These are phyloP conservation scores for Drosophila flavopinicola DNA, from an alignment of 2,888 invertebrate genomes.

Conservation along the genomic window DNA sequence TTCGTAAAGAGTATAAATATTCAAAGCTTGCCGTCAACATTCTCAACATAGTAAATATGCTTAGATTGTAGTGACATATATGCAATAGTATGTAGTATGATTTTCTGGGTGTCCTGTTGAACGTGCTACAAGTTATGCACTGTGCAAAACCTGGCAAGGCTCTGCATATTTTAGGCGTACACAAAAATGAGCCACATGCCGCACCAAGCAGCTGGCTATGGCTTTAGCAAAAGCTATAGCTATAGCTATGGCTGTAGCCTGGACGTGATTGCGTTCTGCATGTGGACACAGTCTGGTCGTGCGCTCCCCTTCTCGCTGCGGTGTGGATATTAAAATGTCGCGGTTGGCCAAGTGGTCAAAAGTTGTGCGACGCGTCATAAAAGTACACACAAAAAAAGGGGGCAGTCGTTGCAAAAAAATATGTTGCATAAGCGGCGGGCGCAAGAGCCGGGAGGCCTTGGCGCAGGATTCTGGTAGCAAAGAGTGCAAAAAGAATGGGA, in stretches of 20 bases:
- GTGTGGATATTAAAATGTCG: conserved; percentile 76
- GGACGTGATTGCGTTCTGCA: conserved; percentile 20
- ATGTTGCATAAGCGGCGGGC: conserved; percentile 28
- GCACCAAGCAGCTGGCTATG: conserved; percentile 7
- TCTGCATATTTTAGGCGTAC: conserved; percentile 62
- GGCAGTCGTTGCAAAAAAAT: conserved; percentile 23
- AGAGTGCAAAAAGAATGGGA: not conserved
- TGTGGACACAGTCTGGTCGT: conserved; percentile 24
- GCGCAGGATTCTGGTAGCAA: conserved; percentile 3
- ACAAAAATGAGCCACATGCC: conserved; percentile 51
- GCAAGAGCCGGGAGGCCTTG: conserved; percentile 4
- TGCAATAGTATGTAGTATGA: not conserved
- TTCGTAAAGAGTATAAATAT: too few species aligned
- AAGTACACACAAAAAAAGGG: conserved; percentile 27
- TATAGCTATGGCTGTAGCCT: conserved; percentile 9
- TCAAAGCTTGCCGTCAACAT: conserved; percentile 1
- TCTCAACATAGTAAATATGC: not conserved
- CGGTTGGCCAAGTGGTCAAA: conserved; percentile 74
- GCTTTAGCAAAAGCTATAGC: conserved; percentile 1
- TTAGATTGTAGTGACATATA: conserved; percentile 4
- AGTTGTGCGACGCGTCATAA: conserved; percentile 70
- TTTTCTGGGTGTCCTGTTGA: not conserved
- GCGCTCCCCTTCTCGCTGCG: conserved; percentile 3
- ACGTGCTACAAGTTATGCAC: conserved; percentile 26
- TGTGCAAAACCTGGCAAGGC: conserved; percentile 21